Base-by-base conservation (phyloP, 2,888 invertebrate genomes). In the Apamea crenata region DNA sequence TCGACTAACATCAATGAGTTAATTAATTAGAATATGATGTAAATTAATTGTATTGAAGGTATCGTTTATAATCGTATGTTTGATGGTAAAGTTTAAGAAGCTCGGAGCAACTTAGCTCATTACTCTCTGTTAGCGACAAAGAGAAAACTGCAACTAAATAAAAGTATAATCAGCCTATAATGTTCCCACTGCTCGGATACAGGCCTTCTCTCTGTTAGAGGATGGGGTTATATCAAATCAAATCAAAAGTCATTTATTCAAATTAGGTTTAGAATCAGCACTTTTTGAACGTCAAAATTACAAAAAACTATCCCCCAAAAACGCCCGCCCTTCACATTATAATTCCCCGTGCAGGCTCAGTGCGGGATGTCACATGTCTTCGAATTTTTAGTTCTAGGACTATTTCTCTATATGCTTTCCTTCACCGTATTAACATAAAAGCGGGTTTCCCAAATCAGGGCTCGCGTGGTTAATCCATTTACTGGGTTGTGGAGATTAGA, bases 11-110 rank as follows among this genome's bases (percentile, higher is more conserved):
- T 67, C 78, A 78, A 73, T 16, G 78, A 82, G 73, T 75, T 72
- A 73, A 86, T 84, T 86, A 82, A 82, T 84, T 75, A 75, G 29
- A 21, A 78, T 73, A 84, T 63, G 4, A 65, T 66, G 40, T 75
- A 29, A 70, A 84, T 84, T 78, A 63, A 82, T 84, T 70, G 40
- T 67, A 78, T 70, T 50, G 59, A 14, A 47, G 14, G 36, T n/a
- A 2, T n/a, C 47, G 21, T 47, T 66, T 53, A 59, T 80, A 47
- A 66, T 65, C 12, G 44, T 66, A 56, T 84, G 69, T 53, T 68
- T 36, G 40, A 44, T 21, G 6, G 1, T 44, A 0, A 73, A 44
- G 12, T 21, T 56, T 2, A 10, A 2, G 53, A 36, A 53, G n/a
- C 16, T 6, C 1, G 25, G 18, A 47, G 36, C 32, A n/a, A 53